phyloP scores from a whole-genome alignment of 2,797 vertebrate species.

The Orientallactaga sibirica region DNA sequence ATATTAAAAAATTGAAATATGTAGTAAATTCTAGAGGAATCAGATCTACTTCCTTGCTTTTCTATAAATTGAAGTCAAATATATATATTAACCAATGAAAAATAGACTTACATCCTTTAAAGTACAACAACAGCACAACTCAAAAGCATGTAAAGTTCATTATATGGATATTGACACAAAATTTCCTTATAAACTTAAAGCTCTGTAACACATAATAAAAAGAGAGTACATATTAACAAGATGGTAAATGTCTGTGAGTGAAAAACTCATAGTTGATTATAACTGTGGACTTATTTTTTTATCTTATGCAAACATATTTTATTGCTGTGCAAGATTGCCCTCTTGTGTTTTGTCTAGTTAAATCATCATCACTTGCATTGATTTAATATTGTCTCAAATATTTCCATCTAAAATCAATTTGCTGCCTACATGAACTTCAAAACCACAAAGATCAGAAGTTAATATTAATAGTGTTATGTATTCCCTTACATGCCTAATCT shows the following conservation, averaged over 20 bases:
- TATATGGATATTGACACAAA: neutral
- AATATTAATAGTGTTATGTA: neutral
- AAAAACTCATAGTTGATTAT: slow-evolving; percentile 57
- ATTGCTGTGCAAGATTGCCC: slow-evolving; percentile 88
- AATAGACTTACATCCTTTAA: slow-evolving; percentile 49
- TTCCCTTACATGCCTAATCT: slow-evolving; percentile 37
- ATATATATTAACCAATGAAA: neutral
- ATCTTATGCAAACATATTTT: slow-evolving; percentile 64
- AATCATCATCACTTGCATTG: slow-evolving; percentile 72
- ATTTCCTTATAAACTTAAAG: slow-evolving; percentile 53
- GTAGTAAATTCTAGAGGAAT: neutral
- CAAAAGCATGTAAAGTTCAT: slow-evolving; percentile 53
- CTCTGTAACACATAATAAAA: slow-evolving; percentile 58
- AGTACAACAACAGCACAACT: slow-evolving; percentile 6
- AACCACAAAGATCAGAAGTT: slow-evolving; percentile 7
- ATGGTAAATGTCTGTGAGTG: slow-evolving; percentile 63
- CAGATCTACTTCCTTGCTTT: slow-evolving; percentile 49
- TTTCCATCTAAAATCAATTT: slow-evolving; percentile 66
- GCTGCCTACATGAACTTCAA: slow-evolving; percentile 38
- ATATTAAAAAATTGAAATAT: neutral
- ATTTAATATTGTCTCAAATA: slow-evolving; percentile 69
- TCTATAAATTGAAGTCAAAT: slow-evolving; percentile 55
- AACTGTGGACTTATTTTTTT: slow-evolving; percentile 60
- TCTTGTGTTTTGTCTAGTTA: slow-evolving; percentile 88
- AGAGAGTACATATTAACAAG: slow-evolving; percentile 48